Percentiles rank a stretch among this genome's conserved stretches.
phyloP scores from a whole-genome alignment of 1,140 invertebrate genomes.

The Papilio dardanus region DNA sequence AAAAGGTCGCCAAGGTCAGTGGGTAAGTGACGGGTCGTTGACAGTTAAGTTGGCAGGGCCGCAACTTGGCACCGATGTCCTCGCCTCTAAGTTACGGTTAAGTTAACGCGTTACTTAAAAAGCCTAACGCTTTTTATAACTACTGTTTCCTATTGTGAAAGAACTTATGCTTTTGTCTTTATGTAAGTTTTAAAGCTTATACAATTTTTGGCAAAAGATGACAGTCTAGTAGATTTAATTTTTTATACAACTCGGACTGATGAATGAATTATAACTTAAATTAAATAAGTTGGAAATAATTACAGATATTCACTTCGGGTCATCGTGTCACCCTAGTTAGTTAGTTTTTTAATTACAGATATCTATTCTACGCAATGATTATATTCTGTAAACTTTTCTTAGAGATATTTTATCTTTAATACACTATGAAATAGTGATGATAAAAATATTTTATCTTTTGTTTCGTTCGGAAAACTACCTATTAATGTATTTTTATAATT shows the following conservation, averaged over 20 bases:
- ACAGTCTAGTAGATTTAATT: not conserved
- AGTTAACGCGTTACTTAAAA: conserved; percentile 45
- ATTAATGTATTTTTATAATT: not conserved
- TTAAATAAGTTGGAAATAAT: too few species aligned
- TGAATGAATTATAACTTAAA: too few species aligned
- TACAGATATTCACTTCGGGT: too few species aligned
- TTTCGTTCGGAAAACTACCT: not conserved
- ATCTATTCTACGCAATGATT: too few species aligned
- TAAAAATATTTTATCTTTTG: too few species aligned
- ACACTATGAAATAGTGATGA: too few species aligned
- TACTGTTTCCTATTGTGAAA: conserved; percentile 14
- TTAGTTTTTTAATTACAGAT: too few species aligned
- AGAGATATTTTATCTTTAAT: too few species aligned
- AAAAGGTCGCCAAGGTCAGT: conserved; percentile 34
- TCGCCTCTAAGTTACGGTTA: conserved; percentile 30
- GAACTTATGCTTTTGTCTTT: conserved; percentile 7
- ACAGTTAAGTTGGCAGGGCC: conserved; percentile 36
- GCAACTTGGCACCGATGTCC: conserved; percentile 44
- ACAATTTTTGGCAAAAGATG: not conserved
- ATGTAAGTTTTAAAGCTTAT: not conserved
- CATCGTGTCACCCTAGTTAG: too few species aligned
- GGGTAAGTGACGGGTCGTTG: conserved; percentile 30
- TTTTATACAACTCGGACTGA: not conserved
- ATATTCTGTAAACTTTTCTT: too few species aligned
- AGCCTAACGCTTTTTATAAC: conserved; percentile 40